Conservation (phyloP, 2,113 vertebrate species). For the Microtus richardsoni region DNA sequence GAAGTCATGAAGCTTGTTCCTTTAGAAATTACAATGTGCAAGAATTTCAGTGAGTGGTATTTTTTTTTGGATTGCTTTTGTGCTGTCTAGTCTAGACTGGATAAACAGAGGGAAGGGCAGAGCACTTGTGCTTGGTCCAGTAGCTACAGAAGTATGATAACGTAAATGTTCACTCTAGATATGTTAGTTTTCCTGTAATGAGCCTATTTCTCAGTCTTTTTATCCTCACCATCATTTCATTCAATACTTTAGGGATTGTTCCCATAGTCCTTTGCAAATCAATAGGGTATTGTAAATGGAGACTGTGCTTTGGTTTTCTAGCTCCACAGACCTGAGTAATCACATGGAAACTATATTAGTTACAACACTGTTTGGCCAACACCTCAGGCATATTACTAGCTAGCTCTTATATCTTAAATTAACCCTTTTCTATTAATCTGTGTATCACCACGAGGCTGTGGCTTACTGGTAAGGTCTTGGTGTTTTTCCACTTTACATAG, state of each 20-base stretch:
- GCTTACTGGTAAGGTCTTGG: too few species aligned
- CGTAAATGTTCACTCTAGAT: neutral
- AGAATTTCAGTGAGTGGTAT: neutral
- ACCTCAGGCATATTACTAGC: too few species aligned
- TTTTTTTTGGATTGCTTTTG: neutral
- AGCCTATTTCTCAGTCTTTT: neutral
- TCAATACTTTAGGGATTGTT: neutral
- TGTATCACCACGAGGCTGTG: too few species aligned
- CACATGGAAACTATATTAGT: too few species aligned
- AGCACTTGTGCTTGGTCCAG: neutral
- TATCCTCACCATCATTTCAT: neutral
- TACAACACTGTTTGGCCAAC: too few species aligned
- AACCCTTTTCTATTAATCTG: too few species aligned
- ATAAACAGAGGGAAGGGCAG: neutral
- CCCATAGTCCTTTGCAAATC: neutral
- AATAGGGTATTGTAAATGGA: neutral
- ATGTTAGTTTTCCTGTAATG: fast-evolving
- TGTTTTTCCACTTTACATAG: too few species aligned
- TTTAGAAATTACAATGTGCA: neutral
- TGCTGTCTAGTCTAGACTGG: neutral
- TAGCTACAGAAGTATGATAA: neutral
- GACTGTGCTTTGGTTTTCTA: too few species aligned
- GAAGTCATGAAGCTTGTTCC: neutral
- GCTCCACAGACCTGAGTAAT: too few species aligned
- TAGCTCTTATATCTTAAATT: too few species aligned